These are phyloP conservation scores for Diabrotica undecimpunctata DNA, from an alignment of 1,140 invertebrate species.

Conservation along the genomic window DNA sequence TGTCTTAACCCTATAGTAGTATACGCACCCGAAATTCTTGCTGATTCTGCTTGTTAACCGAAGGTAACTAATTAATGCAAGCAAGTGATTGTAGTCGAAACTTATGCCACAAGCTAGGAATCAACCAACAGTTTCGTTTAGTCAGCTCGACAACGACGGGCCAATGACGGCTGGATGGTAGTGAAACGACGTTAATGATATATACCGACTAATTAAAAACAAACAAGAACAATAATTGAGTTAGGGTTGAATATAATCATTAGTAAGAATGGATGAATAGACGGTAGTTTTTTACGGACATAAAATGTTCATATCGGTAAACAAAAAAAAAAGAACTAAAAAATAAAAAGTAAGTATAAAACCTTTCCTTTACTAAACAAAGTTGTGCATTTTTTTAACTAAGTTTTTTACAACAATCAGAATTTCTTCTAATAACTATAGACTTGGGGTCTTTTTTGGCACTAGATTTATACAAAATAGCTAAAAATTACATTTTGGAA, in stretches of 20 bases:
- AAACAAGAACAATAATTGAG: not conserved
- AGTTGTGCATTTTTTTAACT: too few relatives aligned
- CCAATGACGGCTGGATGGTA: not conserved
- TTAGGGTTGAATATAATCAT: not conserved
- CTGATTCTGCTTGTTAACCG: not conserved
- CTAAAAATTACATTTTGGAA: too few relatives aligned
- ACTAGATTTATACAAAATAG: too few relatives aligned
- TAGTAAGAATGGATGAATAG: not conserved
- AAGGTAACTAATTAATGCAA: conserved; percentile 2
- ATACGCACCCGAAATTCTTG: not conserved
- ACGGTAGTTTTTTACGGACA: too few relatives aligned
- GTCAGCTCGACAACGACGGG: not conserved
- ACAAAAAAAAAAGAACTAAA: too few relatives aligned
- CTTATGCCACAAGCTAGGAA: not conserved
- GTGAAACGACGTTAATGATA: conserved; percentile 1
- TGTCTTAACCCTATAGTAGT: not conserved
- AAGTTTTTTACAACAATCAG: too few relatives aligned
- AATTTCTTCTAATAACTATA: too few relatives aligned
- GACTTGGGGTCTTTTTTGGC: too few relatives aligned
- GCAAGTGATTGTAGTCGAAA: conserved; percentile 2
- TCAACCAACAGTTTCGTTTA: not conserved
- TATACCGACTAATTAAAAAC: not conserved
- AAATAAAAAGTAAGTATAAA: too few relatives aligned
- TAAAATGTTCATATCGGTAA: too few relatives aligned
- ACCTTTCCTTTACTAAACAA: too few relatives aligned